Evolutionary conservation across 2,888 invertebrate species (phyloP), one percentile per base, ranked within the genome.

Genomic region (Phengaris arion): DNA sequence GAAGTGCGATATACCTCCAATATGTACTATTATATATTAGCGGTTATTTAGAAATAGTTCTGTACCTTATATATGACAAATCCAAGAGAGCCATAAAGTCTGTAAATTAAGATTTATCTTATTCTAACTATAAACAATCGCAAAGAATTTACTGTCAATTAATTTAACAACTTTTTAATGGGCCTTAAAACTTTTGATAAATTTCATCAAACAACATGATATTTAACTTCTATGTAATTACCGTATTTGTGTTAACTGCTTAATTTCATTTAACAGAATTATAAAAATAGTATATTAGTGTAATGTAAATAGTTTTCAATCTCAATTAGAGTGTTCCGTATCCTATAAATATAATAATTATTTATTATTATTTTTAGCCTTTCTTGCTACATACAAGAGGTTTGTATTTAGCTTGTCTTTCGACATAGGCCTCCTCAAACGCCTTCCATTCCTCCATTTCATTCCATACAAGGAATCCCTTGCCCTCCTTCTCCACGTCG

Each of bases 161-260:
- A 64, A 35, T 64, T 64, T 35, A 64, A 35, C 64, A 64, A 35
- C 35, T 64, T 64, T 52, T 59, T 3, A 64, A 64, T 45, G 35
- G 35, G 6, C 64, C 6, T 64, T 35, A 64, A 64, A 64, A 64
- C 35, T 64, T 22, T 12, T 45, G 12, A 12, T 64, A 64, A 52
- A 64, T 64, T 6, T 35, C 12, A 64, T 64, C 13, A 64, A 64
- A 64, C 35, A 64, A 64, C 64, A 64, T 64, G 64, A 64, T 45
- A 45, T 35, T 64, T 12, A 12, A 64, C 12, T 64, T 64, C 35
- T 64, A 64, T 64, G 64, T 13, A 5, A 35, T 64, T 64, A 45
- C 45, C 64, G 64, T 45, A 64, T 64, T 45, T 13, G 64, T 64
- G 64, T 64, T 64, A 64, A 64, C 64, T 64, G 35, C 35, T 12